Evolutionary conservation across 2,113 vertebrate genomes (phyloP).

Genomic region (Ardeotis arabs): DNA sequence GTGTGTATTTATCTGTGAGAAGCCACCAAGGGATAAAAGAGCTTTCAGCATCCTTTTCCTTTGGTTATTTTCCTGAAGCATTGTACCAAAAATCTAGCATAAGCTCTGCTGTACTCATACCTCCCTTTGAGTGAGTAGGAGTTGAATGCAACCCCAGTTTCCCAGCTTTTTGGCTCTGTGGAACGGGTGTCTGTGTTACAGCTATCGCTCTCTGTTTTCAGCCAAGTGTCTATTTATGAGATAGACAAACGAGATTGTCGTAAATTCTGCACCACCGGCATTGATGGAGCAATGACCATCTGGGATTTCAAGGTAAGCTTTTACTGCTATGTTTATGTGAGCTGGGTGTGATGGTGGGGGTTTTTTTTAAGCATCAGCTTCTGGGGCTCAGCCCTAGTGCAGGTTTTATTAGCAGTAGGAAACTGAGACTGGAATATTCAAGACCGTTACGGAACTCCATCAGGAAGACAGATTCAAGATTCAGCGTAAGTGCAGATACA

Average conservation of each 20-base stretch:
- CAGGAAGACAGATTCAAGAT: background rate
- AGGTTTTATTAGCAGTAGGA: background rate
- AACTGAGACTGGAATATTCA: background rate
- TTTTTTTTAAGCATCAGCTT: background rate
- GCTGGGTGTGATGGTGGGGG: background rate
- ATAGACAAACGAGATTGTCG: slow-evolving; percentile 98
- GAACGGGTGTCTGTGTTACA: background rate
- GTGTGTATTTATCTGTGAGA: background rate
- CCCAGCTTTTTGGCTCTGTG: slow-evolving; percentile 20
- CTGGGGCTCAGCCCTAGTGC: background rate
- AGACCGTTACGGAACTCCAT: background rate
- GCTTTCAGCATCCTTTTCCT: background rate
- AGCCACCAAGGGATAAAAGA: background rate
- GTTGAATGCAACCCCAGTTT: slow-evolving; percentile 16
- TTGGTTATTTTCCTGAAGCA: background rate
- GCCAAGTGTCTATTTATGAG: slow-evolving; percentile 99
- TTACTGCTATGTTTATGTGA: background rate
- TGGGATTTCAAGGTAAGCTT: slow-evolving; percentile 95
- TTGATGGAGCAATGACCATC: slow-evolving; percentile 98
- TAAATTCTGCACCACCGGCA: slow-evolving; percentile 99
- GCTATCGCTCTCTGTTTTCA: slow-evolving; percentile 58
- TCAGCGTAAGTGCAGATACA: background rate
- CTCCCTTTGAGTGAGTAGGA: slow-evolving; percentile 31
- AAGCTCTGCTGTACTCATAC: background rate
- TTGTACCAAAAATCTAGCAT: background rate